Evolutionary conservation across 2,113 vertebrate species (phyloP).

Genomic region (Hepsetus odoe): DNA sequence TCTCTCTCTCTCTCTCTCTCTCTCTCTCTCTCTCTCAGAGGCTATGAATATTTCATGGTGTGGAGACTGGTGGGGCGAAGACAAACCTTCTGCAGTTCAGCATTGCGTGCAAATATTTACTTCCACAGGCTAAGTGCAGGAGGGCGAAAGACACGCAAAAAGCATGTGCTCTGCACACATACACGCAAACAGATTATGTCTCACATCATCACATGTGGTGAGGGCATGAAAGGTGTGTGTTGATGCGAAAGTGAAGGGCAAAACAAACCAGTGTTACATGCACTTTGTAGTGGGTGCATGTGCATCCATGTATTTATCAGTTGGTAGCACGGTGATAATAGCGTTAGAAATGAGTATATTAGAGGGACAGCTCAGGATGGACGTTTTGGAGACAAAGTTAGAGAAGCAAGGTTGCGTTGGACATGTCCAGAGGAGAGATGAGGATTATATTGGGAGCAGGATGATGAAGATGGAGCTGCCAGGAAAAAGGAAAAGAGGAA

Average conservation of each 20-base stretch:
- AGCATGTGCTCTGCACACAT: conserved; percentile 12
- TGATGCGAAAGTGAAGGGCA: conserved; percentile 6
- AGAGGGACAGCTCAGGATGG: no score
- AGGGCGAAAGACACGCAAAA: conserved; percentile 59
- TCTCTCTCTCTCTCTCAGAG: conserved; percentile 42
- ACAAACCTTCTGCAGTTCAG: conserved; percentile 78
- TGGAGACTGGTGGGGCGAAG: conserved; percentile 76
- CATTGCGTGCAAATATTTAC: conserved; percentile 93
- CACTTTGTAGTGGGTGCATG: neutral
- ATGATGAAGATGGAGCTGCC: no score
- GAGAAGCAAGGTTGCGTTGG: no score
- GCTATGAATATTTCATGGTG: conserved; percentile 93
- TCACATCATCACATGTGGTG: conserved; percentile 34
- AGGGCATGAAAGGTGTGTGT: neutral
- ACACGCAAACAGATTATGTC: conserved; percentile 30
- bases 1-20: conserved; percentile 38
- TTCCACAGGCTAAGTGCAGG: conserved; percentile 72
- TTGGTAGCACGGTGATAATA: no score
- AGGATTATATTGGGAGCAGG: no score
- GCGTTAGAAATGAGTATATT: no score
- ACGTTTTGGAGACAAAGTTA: no score
- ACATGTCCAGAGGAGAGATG: no score
- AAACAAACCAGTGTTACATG: neutral
- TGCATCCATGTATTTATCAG: neutral
- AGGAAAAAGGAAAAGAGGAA: no score